Percentiles rank a stretch among this genome's conserved stretches.
These are phyloP conservation scores for Dasyornis broadbenti DNA, from an alignment of 2,113 vertebrate species.

Conservation along the genomic window DNA sequence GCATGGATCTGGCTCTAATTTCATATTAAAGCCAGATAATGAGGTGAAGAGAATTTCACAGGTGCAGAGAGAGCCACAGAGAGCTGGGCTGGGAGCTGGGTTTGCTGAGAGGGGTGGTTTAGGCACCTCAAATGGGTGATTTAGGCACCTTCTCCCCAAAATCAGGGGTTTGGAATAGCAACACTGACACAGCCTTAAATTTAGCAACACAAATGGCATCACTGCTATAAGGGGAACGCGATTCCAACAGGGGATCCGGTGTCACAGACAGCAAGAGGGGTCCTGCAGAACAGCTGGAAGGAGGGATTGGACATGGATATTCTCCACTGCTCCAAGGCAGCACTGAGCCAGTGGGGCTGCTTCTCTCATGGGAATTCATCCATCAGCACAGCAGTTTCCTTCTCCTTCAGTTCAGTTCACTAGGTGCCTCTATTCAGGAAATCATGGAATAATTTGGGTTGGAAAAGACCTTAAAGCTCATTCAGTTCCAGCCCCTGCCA, in stretches of 20 bases:
- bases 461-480: not conserved
- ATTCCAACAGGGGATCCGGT: not conserved
- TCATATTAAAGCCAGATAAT: fast-evolving
- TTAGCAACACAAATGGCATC: conserved; percentile 2
- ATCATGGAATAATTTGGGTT: not conserved
- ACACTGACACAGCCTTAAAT: not conserved
- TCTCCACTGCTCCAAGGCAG: not conserved
- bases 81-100: fast-evolving
- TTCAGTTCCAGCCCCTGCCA: not conserved
- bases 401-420: fast-evolving
- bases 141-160: not conserved
- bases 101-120: not conserved
- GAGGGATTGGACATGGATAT: not conserved
- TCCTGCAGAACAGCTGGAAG: not conserved
- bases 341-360: not conserved
- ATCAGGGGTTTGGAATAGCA: not conserved
- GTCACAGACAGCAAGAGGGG: not conserved
- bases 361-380: not conserved
- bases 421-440: not conserved
- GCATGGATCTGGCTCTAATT: not conserved
- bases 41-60: not conserved
- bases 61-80: not conserved
- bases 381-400: not conserved
- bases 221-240: not conserved
- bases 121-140: not conserved